These are phyloP conservation scores for Polydrusus tereticollis DNA, from an alignment of 2,888 invertebrate genomes.

Conservation along the genomic window DNA sequence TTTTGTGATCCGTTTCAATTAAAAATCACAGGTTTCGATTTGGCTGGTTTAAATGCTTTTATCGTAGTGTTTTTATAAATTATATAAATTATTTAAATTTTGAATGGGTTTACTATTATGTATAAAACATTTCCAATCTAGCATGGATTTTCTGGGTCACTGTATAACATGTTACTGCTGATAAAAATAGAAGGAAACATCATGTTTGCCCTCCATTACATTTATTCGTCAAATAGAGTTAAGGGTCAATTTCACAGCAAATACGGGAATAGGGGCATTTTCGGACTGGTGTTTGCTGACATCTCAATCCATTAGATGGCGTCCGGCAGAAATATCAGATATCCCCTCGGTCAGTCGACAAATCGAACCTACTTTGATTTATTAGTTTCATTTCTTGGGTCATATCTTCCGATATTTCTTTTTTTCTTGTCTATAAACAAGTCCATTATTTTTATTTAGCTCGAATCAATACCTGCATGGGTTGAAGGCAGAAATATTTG, in stretches of 20 bases:
- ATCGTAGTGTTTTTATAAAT: too few relatives aligned
- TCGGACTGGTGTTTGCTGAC: slow-evolving; percentile 60
- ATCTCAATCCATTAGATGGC: slow-evolving; percentile 66
- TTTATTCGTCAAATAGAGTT: slow-evolving; percentile 40
- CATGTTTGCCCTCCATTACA: slow-evolving; percentile 30
- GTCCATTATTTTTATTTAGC: slow-evolving; percentile 7
- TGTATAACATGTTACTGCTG: not conserved
- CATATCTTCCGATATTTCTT: slow-evolving; percentile 58
- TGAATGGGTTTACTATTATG: too few relatives aligned
- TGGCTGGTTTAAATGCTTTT: too few relatives aligned
- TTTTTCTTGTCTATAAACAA: slow-evolving; percentile 24
- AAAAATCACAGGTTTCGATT: too few relatives aligned
- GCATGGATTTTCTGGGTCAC: not conserved
- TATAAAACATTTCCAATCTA: too few relatives aligned
- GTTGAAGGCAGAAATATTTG: not conserved
- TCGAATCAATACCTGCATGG: not conserved
- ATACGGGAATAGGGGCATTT: slow-evolving; percentile 51
- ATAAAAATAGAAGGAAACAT: slow-evolving; percentile 22
- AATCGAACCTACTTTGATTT: slow-evolving; percentile 67
- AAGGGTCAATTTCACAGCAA: slow-evolving; percentile 51
- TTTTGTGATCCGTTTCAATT: not conserved
- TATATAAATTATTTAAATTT: too few relatives aligned
- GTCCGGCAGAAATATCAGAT: slow-evolving; percentile 67
- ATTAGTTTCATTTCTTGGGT: slow-evolving; percentile 66
- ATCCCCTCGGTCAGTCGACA: slow-evolving; percentile 64